Conservation (phyloP, 2,113 vertebrate species). For the Prochilodus magdalenae region DNA sequence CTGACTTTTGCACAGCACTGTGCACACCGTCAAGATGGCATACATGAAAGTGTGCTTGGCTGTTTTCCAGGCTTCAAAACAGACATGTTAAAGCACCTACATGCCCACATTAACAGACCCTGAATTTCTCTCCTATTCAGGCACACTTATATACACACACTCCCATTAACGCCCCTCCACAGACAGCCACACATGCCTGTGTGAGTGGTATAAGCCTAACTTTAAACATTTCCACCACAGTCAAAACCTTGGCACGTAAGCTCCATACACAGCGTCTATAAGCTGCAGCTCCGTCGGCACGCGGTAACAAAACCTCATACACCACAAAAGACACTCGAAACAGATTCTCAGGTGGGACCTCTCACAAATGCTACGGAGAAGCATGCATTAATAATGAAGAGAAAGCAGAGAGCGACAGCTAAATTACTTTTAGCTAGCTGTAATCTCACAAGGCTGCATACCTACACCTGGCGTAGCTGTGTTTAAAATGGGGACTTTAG, state of each 20-base stretch:
- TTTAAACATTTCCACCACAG: not conserved
- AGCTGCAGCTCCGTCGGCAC: not conserved
- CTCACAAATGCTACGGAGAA: not conserved
- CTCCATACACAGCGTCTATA: not conserved
- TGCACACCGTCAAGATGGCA: not conserved
- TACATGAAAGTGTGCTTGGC: not conserved
- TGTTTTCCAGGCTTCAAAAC: not conserved
- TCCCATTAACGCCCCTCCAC: not conserved
- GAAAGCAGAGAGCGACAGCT: not conserved
- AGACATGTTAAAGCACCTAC: not conserved
- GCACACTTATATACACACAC: not conserved
- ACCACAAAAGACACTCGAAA: not conserved
- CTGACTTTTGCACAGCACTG: no score
- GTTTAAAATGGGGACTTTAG: conserved; percentile 71
- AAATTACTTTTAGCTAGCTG: conserved; percentile 50
- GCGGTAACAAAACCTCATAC: not conserved
- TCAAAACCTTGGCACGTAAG: not conserved
- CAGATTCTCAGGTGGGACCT: not conserved
- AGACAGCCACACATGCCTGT: no score
- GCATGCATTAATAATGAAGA: conserved; percentile 12
- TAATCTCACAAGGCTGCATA: conserved; percentile 55
- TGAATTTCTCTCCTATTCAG: not conserved
- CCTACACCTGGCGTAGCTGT: conserved; percentile 52
- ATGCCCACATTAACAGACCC: not conserved
- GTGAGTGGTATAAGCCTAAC: not conserved